Base-by-base conservation (phyloP, 1,140 invertebrate species). In the Cataglyphis hispanica region DNA sequence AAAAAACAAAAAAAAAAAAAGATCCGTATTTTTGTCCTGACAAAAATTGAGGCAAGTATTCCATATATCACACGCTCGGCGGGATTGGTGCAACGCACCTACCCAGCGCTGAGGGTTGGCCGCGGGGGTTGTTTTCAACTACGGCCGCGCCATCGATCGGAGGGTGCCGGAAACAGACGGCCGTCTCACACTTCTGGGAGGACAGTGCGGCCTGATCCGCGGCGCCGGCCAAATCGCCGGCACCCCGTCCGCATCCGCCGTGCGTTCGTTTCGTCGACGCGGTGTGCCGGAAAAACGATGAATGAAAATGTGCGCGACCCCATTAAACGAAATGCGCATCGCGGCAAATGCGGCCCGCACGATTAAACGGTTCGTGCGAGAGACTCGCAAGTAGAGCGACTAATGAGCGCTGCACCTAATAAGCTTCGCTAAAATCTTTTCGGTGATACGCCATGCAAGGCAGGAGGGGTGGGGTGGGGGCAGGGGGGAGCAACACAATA, bases 151-250 rank as follows among this genome's bases (percentile, higher is more conserved):
- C 93, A 56, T 84, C 64, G 46, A 84, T 37, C 27, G 88, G 88
- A 66, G 43, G 10, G 11, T 86, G 69, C 50, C 34, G 53, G 88
- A 91, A 89, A 63, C 89, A 85, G 67, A 81, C 87, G 25, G 31
- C 74, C 87, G 86, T 76, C 90, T 75, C 69, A 67, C 69, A 60
- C 64, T 76, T 81, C 83, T 78, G 80, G 76, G 75, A 85, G 87
- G 91, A 89, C 93, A 93, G 92, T 93, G 91, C 91, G 93, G 91
- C 87, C 91, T 91, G 92, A 92, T 93, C 90, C 92, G 92, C 91
- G 92, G 90, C 86, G 89, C 89, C 86, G 91, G 88, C 89, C 89
- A 87, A 91, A 91, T 91, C 90, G 87, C 88, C 58, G 86, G 87
- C 85, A 84, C 84, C 85, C 66, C 74, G 87, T 85, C 67, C 86